These are phyloP conservation scores for Amphipyra tragopoginis DNA, from an alignment of 2,888 invertebrate species.

Conservation along the genomic window DNA sequence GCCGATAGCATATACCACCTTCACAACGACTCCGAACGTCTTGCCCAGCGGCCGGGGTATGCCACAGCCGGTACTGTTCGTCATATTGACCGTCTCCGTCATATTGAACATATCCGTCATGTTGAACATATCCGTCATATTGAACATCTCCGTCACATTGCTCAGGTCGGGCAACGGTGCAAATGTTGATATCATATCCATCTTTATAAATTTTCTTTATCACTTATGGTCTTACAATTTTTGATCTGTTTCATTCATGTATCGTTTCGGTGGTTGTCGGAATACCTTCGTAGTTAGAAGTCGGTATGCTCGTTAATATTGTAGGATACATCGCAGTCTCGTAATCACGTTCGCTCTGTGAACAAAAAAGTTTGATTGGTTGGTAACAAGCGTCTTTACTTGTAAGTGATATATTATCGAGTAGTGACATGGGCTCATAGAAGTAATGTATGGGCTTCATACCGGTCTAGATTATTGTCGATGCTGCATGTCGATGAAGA, in stretches of 20 bases:
- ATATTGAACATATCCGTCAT: too few relatives aligned
- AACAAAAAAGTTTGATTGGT: conserved; percentile 10
- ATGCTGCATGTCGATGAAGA: neutral
- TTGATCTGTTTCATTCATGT: neutral
- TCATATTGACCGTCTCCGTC: conserved; percentile 12
- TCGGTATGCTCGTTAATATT: conserved; percentile 15
- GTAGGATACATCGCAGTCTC: conserved; percentile 27
- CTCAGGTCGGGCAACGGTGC: neutral
- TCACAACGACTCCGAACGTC: conserved; percentile 76
- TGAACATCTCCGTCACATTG: conserved; percentile 23
- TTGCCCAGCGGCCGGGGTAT: conserved; percentile 23
- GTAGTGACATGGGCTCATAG: conserved; percentile 1
- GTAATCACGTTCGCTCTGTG: conserved; percentile 21
- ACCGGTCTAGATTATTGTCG: neutral
- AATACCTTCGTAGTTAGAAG: conserved; percentile 14
- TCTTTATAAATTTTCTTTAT: neutral
- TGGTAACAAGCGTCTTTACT: neutral
- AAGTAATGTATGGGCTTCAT: too few relatives aligned
- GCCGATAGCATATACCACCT: conserved; percentile 91
- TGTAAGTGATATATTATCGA: conserved; percentile 9
- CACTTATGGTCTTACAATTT: neutral
- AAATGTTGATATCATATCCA: conserved; percentile 9
- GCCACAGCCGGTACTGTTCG: conserved; percentile 3
- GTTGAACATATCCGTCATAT: too few relatives aligned
- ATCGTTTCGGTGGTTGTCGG: conserved; percentile 34